A percentile compares a stretch with the other conserved stretches of the same genome.
phyloP scores from a whole-genome alignment of 2,888 invertebrate genomes.

The Trilocha varians region DNA sequence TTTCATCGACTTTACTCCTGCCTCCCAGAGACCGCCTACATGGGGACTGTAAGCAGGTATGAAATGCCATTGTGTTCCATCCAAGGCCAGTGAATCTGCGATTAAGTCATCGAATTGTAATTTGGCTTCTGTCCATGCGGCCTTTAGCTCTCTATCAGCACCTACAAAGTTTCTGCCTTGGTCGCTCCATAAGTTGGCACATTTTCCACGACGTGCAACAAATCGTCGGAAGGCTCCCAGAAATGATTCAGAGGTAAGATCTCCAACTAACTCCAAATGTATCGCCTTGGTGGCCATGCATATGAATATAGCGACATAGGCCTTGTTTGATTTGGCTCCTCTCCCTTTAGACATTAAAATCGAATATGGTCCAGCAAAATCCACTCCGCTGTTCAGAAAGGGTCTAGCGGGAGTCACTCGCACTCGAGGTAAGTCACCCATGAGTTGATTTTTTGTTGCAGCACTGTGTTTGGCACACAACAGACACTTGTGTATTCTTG shows the following conservation, averaged over 20 bases:
- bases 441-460: too few species aligned
- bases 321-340: conserved; percentile 2
- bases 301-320: conserved; percentile 8
- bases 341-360: conserved; percentile 5
- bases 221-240: conserved; percentile 13
- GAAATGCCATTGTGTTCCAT: conserved; percentile 4
- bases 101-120: conserved; percentile 6
- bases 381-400: conserved; percentile 10
- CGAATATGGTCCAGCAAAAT: conserved; percentile 11
- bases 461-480: too few species aligned
- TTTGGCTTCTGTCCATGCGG: conserved; percentile 7
- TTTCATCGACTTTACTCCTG: not conserved
- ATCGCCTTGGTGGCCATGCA: conserved; percentile 12
- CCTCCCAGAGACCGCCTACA: not conserved
- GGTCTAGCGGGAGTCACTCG: conserved; percentile 7
- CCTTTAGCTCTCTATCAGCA: conserved; percentile 5
- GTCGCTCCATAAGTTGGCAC: conserved; percentile 12
- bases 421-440: conserved; percentile 1
- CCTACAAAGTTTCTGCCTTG: conserved; percentile 12
- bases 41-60: not conserved
- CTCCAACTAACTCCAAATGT: conserved; percentile 11
- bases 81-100: not conserved
- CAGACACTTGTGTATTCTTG: too few species aligned
- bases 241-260: conserved; percentile 10
- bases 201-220: conserved; percentile 11